A percentile compares a stretch with the other conserved stretches of the same genome.
phyloP scores from a whole-genome alignment of 53 echinoderm and acorn worm species.

The Astropecten irregularis region DNA sequence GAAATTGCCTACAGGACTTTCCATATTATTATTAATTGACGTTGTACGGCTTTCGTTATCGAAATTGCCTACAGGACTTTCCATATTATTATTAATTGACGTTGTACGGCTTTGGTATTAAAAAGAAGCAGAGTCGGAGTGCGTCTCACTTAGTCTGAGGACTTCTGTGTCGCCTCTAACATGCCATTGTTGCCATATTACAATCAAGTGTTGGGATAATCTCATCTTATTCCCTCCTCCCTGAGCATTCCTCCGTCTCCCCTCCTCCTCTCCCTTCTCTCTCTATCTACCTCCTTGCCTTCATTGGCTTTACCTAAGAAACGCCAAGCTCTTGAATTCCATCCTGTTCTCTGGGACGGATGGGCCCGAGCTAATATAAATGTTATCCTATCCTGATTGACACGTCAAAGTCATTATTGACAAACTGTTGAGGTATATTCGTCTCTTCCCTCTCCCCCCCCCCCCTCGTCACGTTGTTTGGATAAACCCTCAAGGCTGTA shows the following conservation, averaged over 20 bases:
- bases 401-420: conserved; percentile 57
- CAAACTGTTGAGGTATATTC: conserved; percentile 1
- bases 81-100: too few species aligned
- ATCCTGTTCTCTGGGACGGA: not conserved
- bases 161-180: too few species aligned
- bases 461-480: not conserved
- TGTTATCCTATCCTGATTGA: conserved; percentile 21
- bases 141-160: too few species aligned
- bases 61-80: too few species aligned
- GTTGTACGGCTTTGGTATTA: too few species aligned
- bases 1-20: too few species aligned
- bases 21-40: too few species aligned
- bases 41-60: too few species aligned
- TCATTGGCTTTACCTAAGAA: too few species aligned
- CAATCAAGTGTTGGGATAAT: conserved; percentile 15
- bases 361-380: not conserved
- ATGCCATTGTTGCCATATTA: conserved; percentile 36
- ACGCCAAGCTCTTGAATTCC: not conserved
- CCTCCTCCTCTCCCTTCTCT: not conserved
- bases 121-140: too few species aligned
- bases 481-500: conserved; percentile 20
- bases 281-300: too few species aligned
- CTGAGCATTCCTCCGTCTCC: not conserved
- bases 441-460: too few species aligned
- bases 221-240: not conserved